Conservation (phyloP, 2,888 invertebrate species). For the Dichetophora obliterata region DNA sequence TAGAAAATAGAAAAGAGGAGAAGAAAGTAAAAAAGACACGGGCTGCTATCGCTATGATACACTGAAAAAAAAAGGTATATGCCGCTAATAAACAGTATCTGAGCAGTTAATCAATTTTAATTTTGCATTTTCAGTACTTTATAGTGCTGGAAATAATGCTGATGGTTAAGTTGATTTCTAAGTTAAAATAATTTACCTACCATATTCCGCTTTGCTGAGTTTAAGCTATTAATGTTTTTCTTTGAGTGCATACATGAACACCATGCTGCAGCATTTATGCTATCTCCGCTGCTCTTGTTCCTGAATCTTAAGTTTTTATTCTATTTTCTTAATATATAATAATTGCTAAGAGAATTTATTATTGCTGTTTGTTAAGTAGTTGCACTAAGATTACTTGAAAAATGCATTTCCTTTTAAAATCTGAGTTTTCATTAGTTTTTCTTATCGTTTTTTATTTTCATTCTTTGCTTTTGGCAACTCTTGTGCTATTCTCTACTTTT, state of each 20-base stretch:
- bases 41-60: neutral
- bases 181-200: no score
- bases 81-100: neutral
- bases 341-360: slow-evolving; percentile 14
- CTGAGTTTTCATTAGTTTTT: neutral
- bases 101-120: neutral
- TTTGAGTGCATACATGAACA: no score
- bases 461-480: neutral
- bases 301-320: neutral
- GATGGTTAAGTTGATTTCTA: no score
- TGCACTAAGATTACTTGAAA: neutral
- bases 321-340: neutral
- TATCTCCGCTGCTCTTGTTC: neutral
- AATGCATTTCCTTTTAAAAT: neutral
- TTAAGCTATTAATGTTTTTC: no score
- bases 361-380: neutral
- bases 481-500: neutral
- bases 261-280: neutral
- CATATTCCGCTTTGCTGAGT: no score
- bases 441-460: neutral
- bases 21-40: neutral
- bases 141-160: no score
- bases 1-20: neutral
- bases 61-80: neutral
- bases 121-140: neutral